Conservation (phyloP, 2,113 vertebrate species). For the Campylomormyrus numenius region DNA sequence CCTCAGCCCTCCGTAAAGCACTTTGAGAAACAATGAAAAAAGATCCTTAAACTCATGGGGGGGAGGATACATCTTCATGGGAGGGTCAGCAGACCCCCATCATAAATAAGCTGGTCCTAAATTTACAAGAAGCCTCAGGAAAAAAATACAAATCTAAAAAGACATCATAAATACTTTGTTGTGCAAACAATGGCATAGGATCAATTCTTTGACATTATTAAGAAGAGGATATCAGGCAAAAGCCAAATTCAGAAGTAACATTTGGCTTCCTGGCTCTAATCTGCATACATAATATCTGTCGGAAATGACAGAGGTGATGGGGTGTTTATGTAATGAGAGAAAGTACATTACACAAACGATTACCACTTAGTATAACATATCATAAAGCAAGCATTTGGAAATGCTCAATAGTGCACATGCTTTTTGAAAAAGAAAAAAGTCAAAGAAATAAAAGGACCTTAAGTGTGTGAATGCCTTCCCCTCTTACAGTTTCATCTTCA, state of each 20-base stretch:
- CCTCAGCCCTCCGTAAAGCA: neutral
- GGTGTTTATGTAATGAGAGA: neutral
- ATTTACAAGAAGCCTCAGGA: neutral
- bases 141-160: neutral
- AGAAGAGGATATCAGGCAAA: neutral
- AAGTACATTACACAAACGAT: neutral
- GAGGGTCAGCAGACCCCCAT: neutral
- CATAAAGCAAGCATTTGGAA: constrained; percentile 12
- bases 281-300: neutral
- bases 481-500: neutral
- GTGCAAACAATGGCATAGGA: neutral
- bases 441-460: neutral
- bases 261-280: neutral
- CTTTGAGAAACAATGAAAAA: neutral
- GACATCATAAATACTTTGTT: neutral
- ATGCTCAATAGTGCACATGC: constrained; percentile 20
- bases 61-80: neutral
- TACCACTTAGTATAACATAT: neutral
- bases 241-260: neutral
- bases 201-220: neutral
- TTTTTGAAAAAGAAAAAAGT: constrained; percentile 1
- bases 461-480: neutral
- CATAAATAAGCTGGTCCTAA: neutral
- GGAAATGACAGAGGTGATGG: neutral
- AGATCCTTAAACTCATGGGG: neutral